A percentile compares a stretch with the other conserved stretches of the same genome.
Conservation (phyloP, 53 echinoderm and acorn worm genomes). For the Stichopus horrens region DNA sequence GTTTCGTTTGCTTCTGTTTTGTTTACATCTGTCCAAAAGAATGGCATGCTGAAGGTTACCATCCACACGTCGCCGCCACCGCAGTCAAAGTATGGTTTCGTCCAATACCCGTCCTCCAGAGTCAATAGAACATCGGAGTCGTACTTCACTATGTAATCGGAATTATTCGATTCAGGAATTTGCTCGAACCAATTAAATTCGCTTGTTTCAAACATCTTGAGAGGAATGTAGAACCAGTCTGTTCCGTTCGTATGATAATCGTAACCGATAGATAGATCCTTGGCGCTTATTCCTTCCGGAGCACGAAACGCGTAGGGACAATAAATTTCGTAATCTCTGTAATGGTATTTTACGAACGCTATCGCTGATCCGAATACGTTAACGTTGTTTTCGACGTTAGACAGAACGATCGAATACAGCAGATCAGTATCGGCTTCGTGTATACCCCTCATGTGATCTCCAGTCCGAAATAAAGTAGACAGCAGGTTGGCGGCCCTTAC, state of each 20-base stretch:
- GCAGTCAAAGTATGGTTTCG: constrained; percentile 97
- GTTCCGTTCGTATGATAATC: constrained; percentile 76
- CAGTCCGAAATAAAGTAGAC: constrained; percentile 70
- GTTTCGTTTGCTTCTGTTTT: not conserved
- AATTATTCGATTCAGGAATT: not conserved
- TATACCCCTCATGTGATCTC: constrained; percentile 64
- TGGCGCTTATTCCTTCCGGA: constrained; percentile 61
- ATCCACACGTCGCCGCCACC: constrained; percentile 98
- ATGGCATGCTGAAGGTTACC: constrained; percentile 97
- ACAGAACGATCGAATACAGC: constrained; percentile 69
- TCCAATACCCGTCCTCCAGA: constrained; percentile 94
- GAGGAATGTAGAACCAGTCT: constrained; percentile 88
- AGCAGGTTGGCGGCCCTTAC: constrained; percentile 80
- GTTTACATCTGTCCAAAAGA: constrained; percentile 42
- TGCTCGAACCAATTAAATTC: constrained; percentile 11
- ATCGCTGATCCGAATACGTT: constrained; percentile 89
- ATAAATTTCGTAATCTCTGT: constrained; percentile 75
- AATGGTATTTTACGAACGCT: constrained; percentile 68
- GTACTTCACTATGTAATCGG: not conserved
- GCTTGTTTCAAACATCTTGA: constrained; percentile 44
- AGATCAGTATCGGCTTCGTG: constrained; percentile 76
- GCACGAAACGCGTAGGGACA: constrained; percentile 90
- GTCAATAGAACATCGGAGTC: constrained; percentile 56
- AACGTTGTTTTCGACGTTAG: constrained; percentile 74
- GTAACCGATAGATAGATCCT: constrained; percentile 92